Base-by-base conservation (phyloP, 2,888 invertebrate species). In the Callyntrura guangdongensis region DNA sequence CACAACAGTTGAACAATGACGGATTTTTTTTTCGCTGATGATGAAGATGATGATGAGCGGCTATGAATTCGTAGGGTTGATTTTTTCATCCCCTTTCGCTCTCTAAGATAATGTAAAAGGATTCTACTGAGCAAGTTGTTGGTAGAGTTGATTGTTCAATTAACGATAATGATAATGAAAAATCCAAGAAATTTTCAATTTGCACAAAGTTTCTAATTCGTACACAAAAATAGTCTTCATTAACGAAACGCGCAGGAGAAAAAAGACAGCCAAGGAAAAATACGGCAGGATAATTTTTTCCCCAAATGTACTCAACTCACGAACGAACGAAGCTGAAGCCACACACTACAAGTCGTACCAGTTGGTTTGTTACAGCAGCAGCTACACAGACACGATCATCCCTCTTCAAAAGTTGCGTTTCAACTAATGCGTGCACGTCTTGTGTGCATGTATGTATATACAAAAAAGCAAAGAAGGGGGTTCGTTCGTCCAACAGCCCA, bases 321-420 rank as follows among this genome's bases (percentile, higher is more conserved):
- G 27, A 56, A 56, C 56, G 8, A 14, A n/a, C 56, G 3, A 56
- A 9, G 56, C 56, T 9, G 56, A 14, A 3, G 56, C 3, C n/a
- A 14, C 3, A 14, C 56, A 56, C 11, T 56, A n/a, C n/a, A n/a
- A n/a, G n/a, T n/a, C n/a, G n/a, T n/a, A n/a, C n/a, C 14, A 67
- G 36, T 45, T 72, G 9, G 74, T 49, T n/a, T 74, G 47, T 74
- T 47, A 20, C 49, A 8, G 74, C 74, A 5, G 69, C 69, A 69
- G 69, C 61, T 22, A 69, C 69, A 74, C 72, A 47, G 25, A 22
- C 20, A 74, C 74, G 74, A 74, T 74, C 74, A 74, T 74, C 74
- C 74, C 74, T 74, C 74, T 74, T 74, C 74, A 49, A 74, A 74
- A 74, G 74, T 74, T 74, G 74, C 74, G 74, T 74, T 74, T 74